Conservation (phyloP, 2,113 vertebrate genomes). For the Lipophrys pholis region DNA sequence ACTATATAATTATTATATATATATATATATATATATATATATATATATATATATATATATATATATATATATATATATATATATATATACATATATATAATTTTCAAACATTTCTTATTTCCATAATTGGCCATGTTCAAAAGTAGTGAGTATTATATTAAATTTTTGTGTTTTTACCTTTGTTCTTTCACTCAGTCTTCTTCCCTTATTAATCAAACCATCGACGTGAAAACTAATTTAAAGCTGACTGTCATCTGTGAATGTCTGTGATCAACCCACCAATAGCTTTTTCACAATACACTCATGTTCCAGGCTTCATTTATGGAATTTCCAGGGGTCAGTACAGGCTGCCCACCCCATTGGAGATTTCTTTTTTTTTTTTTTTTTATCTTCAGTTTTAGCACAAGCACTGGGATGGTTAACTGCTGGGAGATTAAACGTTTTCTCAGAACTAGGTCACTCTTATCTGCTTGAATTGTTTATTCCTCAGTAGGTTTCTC, state of each 20-base stretch:
- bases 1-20: too few relatives aligned
- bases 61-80: too few relatives aligned
- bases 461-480: slow-evolving; percentile 43
- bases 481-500: slow-evolving; percentile 34
- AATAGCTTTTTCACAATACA: not conserved
- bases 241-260: not conserved
- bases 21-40: too few relatives aligned
- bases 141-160: slow-evolving; percentile 6
- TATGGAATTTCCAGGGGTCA: not conserved
- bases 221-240: slow-evolving; percentile 1
- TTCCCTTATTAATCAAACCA: not conserved
- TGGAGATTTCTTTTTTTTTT: not conserved
- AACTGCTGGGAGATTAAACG: slow-evolving; percentile 39
- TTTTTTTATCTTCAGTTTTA: not conserved
- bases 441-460: slow-evolving; percentile 56
- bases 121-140: slow-evolving; percentile 13
- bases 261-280: not conserved
- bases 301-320: not conserved
- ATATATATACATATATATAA: too few relatives aligned
- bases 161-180: slow-evolving; percentile 16
- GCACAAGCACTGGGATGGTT: slow-evolving; percentile 20
- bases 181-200: not conserved
- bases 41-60: too few relatives aligned
- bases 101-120: slow-evolving; percentile 9
- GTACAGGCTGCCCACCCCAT: not conserved